Conservation (phyloP, 37 sponge, comb jelly and placozoan genomes). For the Cliona cf. orientalis region DNA sequence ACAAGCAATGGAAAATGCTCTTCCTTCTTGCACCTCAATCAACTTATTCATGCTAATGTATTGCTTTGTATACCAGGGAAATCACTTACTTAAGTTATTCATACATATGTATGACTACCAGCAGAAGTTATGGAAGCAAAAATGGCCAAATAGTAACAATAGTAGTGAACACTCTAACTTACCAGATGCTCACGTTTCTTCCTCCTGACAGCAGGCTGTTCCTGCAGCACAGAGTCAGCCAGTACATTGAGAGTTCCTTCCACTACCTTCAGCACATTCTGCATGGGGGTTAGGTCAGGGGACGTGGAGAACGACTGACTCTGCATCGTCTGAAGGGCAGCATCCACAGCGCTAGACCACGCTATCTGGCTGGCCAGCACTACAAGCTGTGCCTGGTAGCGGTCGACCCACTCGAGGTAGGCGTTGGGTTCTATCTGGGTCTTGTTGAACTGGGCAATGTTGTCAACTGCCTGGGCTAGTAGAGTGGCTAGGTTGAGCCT, state of each 20-base stretch:
- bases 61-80: too few species aligned
- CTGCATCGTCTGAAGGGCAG: slow-evolving; percentile 67
- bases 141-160: too few species aligned
- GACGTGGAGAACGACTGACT: slow-evolving; percentile 18
- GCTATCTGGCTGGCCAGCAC: slow-evolving; percentile 92
- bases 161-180: too few species aligned
- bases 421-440: slow-evolving; percentile 38
- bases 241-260: slow-evolving; percentile 90
- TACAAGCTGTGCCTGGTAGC: slow-evolving; percentile 93
- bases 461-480: slow-evolving; percentile 84
- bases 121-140: too few species aligned
- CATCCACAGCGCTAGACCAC: slow-evolving; percentile 90
- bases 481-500: slow-evolving; percentile 86
- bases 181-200: slow-evolving; percentile 96
- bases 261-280: slow-evolving; percentile 71
- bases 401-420: slow-evolving; percentile 93
- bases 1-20: too few species aligned
- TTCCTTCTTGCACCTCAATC: too few species aligned
- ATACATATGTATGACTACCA: too few species aligned
- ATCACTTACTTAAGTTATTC: too few species aligned
- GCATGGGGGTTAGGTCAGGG: slow-evolving; percentile 58
- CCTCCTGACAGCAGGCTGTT: slow-evolving; percentile 92
- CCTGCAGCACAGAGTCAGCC: slow-evolving; percentile 96
- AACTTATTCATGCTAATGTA: too few species aligned
- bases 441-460: slow-evolving; percentile 68